Evolutionary conservation across 2,797 vertebrate genomes (phyloP).

Genomic region (Gallinago solitaria): DNA sequence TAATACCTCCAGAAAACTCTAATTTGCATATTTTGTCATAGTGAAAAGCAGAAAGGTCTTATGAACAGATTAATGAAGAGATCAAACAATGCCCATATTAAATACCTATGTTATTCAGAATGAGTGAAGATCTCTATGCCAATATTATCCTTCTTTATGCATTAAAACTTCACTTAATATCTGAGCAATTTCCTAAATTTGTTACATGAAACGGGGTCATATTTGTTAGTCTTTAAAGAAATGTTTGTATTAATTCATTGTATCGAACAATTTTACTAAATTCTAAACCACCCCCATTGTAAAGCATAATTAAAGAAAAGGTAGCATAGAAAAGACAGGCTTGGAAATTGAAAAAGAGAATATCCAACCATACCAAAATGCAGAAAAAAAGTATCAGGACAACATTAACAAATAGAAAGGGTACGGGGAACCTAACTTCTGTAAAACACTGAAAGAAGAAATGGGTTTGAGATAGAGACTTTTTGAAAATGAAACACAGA

Average conservation of each 20-base stretch:
- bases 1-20: background rate
- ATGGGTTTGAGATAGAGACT: background rate
- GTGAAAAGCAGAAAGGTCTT: background rate
- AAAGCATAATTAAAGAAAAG: background rate
- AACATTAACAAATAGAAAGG: background rate
- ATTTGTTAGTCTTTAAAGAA: background rate
- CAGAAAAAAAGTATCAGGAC: background rate
- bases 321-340: background rate
- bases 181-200: background rate
- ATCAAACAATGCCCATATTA: background rate
- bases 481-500: slow-evolving; percentile 29
- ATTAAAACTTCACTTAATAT: background rate
- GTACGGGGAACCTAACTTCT: background rate
- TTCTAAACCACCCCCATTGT: background rate
- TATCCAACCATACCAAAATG: background rate
- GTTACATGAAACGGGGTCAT: background rate
- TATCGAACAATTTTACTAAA: background rate
- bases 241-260: background rate
- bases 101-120: background rate
- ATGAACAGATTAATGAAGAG: background rate
- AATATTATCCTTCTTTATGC: background rate
- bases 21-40: background rate
- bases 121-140: background rate
- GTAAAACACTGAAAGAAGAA: background rate
- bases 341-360: background rate